These are phyloP conservation scores for Orcinus orca DNA, from an alignment of 2,113 vertebrate genomes.

Conservation along the genomic window DNA sequence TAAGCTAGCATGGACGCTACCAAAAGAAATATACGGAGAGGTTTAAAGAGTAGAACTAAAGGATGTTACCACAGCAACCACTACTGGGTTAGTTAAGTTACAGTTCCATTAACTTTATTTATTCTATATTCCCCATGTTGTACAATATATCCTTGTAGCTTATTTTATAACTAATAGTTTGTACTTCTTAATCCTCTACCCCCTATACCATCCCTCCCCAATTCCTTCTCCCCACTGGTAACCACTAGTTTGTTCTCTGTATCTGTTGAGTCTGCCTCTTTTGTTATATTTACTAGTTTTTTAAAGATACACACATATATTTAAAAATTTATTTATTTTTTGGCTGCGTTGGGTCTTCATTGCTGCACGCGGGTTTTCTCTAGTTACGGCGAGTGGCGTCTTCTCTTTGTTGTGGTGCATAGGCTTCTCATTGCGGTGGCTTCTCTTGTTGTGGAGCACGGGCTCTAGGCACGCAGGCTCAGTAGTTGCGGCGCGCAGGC, in stretches of 20 bases:
- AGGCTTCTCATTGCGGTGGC: too few relatives aligned
- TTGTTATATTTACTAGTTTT: neutral
- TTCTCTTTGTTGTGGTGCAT: too few relatives aligned
- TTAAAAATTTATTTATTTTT: too few relatives aligned
- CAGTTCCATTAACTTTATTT: slow-evolving; percentile 16
- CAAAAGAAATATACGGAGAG: neutral
- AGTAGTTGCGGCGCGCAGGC: too few relatives aligned
- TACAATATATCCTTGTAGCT: neutral
- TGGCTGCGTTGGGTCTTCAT: too few relatives aligned
- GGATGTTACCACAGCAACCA: neutral
- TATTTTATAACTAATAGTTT: neutral
- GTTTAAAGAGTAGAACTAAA: slow-evolving; percentile 36
- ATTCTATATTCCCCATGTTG: neutral
- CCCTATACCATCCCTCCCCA: too few relatives aligned
- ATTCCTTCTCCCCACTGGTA: neutral
- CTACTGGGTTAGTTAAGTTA: slow-evolving; percentile 18
- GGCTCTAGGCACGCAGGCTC: too few relatives aligned
- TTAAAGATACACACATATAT: too few relatives aligned
- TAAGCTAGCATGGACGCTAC: neutral
- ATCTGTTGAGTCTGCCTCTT: neutral
- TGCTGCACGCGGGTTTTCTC: too few relatives aligned
- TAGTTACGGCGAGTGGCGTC: too few relatives aligned
- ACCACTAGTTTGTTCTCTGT: neutral
- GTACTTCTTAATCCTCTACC: neutral
- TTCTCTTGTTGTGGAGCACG: too few relatives aligned